These are phyloP conservation scores for Cancer borealis DNA, from an alignment of 2,888 invertebrate species.

Conservation along the genomic window DNA sequence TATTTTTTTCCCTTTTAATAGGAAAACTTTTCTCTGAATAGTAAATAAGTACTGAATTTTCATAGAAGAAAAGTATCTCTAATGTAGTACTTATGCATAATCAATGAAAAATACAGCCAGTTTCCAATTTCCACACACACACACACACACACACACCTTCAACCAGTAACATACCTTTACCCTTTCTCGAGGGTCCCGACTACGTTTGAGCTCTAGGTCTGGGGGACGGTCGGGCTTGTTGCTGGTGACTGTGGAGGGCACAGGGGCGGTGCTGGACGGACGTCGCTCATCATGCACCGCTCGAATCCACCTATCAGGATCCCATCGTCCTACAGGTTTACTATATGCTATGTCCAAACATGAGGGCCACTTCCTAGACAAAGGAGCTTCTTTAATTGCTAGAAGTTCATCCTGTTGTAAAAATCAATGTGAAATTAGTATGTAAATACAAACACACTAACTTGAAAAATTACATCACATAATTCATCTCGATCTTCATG, in stretches of 20 bases:
- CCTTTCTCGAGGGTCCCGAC: conserved; percentile 73
- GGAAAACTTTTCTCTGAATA: no score
- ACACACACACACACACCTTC: neutral
- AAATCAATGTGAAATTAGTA: neutral
- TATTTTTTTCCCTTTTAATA: no score
- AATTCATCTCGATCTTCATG: neutral
- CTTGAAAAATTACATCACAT: neutral
- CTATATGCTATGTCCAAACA: conserved; percentile 84
- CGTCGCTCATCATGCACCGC: conserved; percentile 70
- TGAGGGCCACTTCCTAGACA: conserved; percentile 87
- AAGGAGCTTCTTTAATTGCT: conserved; percentile 86
- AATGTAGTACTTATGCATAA: neutral
- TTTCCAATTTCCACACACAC: neutral
- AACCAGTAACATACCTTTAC: conserved; percentile 60
- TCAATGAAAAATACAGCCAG: neutral
- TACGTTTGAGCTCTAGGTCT: conserved; percentile 68
- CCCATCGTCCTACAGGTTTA: conserved; percentile 80
- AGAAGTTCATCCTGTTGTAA: conserved; percentile 85
- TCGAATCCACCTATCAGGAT: conserved; percentile 70
- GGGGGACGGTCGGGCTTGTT: conserved; percentile 68
- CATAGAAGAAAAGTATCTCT: neutral
- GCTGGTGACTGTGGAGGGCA: conserved; percentile 55
- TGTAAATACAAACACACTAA: neutral
- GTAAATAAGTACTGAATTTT: neutral
- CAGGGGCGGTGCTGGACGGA: conserved; percentile 70